Base-by-base conservation (phyloP, 2,113 vertebrate species). In the Lepus americanus region DNA sequence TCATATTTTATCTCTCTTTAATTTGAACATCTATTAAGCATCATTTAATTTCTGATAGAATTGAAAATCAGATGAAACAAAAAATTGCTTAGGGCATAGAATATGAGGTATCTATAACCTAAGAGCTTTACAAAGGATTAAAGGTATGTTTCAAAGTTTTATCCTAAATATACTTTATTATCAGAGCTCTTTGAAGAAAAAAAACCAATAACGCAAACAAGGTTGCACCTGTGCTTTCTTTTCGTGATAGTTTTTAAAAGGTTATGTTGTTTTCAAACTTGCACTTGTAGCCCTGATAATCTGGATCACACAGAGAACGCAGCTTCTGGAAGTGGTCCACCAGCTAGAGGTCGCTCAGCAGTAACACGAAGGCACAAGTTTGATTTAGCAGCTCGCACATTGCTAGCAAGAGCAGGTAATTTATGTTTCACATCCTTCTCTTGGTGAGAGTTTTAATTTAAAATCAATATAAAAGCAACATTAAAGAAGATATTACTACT, bases 341-440 rank as follows among this genome's bases (percentile, higher is more conserved):
- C 98, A 23, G 96, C 98, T 44, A 98, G 99, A 82, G 98, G 99
- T 9, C 99, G 99, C 2, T 99, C 99, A 3, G 98, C 99, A 10
- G 98, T 98, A 0, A 99, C 98, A 0, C 98, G 99, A 89, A 99
- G 99, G 92, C 99, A 99, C 94, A 99, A 99, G 77, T 99, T 99
- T 92, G 99, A 99, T 94, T 98, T 99, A 94, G 99, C 99, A 74
- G 99, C 99, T 8, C 99, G 99, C 44, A 99, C 99, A 0, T 96
- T 99, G 95, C 95, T 99, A 64, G 99, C 99, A 88, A 99, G 99
- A 39, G 99, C 99, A 95, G 99, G 99, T 99, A 98, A 98, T 98
- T 96, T 96, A 44, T 94, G 44, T 84, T 89, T 69, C 27, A 88
- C 23, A 59, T 64, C 20, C 49, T 92, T 84, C 64, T 95, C 11